Conservation (phyloP, 2,113 vertebrate genomes). For the Hydropotes inermis region DNA sequence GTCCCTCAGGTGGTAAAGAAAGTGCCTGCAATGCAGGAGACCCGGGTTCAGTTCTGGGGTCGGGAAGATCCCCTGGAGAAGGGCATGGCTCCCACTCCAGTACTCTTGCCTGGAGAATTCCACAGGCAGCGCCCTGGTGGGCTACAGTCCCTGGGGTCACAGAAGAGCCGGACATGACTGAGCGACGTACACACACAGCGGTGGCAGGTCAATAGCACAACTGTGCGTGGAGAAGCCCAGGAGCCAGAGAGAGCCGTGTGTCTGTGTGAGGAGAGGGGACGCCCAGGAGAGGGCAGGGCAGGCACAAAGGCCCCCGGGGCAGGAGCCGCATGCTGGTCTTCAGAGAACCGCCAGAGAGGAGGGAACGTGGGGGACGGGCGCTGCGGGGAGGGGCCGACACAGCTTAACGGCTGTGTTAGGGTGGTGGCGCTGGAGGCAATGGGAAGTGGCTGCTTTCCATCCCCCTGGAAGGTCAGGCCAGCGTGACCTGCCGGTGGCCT, state of each 20-base stretch:
- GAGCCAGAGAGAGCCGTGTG: rapidly evolving
- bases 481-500: neutral
- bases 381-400: neutral
- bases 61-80: neutral
- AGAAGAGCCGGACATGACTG: neutral
- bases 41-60: neutral
- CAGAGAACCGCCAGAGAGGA: neutral
- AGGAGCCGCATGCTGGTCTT: neutral
- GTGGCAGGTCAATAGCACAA: neutral
- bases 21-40: neutral
- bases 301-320: neutral
- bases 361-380: rapidly evolving
- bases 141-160: neutral
- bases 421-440: rapidly evolving
- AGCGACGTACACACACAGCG: neutral
- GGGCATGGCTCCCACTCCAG: neutral
- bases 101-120: neutral
- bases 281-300: neutral
- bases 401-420: neutral
- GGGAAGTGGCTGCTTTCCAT: neutral
- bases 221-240: rapidly evolving
- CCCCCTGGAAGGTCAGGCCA: neutral
- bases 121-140: neutral
- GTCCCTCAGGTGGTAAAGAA: neutral
- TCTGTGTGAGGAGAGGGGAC: neutral